Conservation (phyloP, 2,888 invertebrate genomes). For the Actias luna region DNA sequence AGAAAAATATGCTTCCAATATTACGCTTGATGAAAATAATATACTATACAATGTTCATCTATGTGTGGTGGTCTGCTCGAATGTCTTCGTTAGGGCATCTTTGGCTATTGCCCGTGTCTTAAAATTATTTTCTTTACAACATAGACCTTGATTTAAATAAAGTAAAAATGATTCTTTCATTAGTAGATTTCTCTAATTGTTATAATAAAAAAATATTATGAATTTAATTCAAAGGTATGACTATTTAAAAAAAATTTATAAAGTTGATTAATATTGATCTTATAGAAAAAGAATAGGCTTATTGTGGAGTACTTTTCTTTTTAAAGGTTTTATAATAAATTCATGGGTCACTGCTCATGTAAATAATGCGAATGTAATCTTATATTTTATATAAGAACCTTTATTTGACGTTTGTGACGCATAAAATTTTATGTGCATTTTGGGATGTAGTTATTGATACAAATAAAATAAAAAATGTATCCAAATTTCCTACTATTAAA, state of each 20-base stretch:
- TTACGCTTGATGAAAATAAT: conserved; percentile 73
- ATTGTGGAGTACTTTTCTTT: neutral
- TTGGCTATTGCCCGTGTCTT: neutral
- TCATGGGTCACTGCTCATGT: neutral
- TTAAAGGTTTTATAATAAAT: neutral
- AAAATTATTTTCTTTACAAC: neutral
- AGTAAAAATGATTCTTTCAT: no score
- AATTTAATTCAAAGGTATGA: neutral
- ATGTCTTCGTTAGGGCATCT: neutral
- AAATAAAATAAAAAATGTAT: conserved; percentile 29
- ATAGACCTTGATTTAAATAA: no score
- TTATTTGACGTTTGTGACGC: neutral
- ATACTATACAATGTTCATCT: conserved; percentile 42
- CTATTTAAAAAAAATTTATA: neutral
- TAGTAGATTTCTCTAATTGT: no score
- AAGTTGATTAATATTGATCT: neutral
- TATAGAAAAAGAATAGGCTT: neutral
- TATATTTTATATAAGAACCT: neutral
- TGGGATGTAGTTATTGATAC: conserved; percentile 7
- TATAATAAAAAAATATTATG: no score
- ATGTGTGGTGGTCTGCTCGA: conserved; percentile 33
- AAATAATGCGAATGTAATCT: neutral
- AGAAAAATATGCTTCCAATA: conserved; percentile 78
- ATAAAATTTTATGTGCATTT: conserved; percentile 9
- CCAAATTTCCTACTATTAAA: conserved; percentile 32